Evolutionary conservation across 2,113 vertebrate species (phyloP).

Genomic region (Hiodon tergisus): DNA sequence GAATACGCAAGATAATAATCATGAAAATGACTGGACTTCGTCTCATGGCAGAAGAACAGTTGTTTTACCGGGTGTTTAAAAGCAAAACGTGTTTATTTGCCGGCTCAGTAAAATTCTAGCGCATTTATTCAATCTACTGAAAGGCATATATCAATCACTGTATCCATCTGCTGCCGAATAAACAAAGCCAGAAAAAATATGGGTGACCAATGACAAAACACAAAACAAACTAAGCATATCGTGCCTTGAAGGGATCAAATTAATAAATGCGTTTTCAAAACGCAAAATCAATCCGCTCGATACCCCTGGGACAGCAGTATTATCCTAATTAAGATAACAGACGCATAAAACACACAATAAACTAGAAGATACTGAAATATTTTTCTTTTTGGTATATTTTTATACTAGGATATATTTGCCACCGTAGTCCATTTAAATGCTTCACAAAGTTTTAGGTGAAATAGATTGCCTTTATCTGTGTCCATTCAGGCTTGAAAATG

Average conservation of each 20-base stretch:
- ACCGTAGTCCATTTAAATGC: constrained; percentile 4
- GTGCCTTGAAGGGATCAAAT: constrained; percentile 17
- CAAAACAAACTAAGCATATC: constrained; percentile 13
- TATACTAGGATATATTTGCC: neutral
- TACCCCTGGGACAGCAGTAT: constrained; percentile 68
- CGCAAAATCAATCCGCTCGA: constrained; percentile 52
- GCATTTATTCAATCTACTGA: constrained; percentile 19
- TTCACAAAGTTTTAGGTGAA: neutral
- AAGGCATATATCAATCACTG: constrained; percentile 23
- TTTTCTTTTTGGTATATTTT: neutral
- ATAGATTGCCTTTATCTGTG: constrained; percentile 14
- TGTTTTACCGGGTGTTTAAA: constrained; percentile 12
- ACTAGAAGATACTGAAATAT: constrained; percentile 30
- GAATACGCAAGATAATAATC: constrained; percentile 4
- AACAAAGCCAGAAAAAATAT: neutral
- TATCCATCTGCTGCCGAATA: constrained; percentile 7
- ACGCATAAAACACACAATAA: constrained; percentile 80
- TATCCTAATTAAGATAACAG: constrained; percentile 82
- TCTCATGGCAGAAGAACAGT: constrained; percentile 10
- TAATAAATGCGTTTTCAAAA: constrained; percentile 50
- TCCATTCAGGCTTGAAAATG: constrained; percentile 33
- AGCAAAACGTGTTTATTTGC: neutral
- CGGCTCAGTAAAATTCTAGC: neutral
- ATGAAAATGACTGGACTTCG: constrained; percentile 19
- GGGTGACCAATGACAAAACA: constrained; percentile 3